Evolutionary conservation across 2,797 vertebrate species (phyloP), one percentile per base, ranked within the genome.

Genomic region (Poecile montanus): DNA sequence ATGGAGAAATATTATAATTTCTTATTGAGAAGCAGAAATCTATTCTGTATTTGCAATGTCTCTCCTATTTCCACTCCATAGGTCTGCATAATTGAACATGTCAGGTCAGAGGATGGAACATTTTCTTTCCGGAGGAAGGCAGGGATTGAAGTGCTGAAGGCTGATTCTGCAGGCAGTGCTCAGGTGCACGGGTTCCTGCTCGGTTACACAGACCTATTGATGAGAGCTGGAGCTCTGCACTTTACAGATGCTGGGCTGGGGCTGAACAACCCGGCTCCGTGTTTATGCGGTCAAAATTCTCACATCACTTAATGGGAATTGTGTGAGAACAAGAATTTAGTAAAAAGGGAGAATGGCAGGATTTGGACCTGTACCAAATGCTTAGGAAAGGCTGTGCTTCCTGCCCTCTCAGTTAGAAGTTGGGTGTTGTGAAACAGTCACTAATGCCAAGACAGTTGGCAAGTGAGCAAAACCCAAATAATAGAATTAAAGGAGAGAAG

Each of bases 401-500:
- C 78, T 75, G 88, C 78, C 95, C 85, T 91, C 65, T 81, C 91
- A 53, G 81, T 81, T 78, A 88, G 67, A 97, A 89, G 93, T 65
- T 89, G 79, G 88, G 77, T 91, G 65, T 80, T 96, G 87, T 92
- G 89, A 85, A 89, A 78, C 77, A 67, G 65, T 48, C 85, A 61
- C 36, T 34, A 77, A 82, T 78, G 88, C 72, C 93, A 96, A 95
- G 74, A n/a, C 74, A 61, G 57, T 84, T 94, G 93, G 94, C 93
- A 95, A 95, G 76, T 76, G 72, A 92, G 85, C 73, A 73, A 88
- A 70, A 67, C 17, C 62, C 18, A 95, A 96, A 97, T 95, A 94
- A 96, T 88, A 89, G 94, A 91, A 84, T 88, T 92, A 74, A 89
- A 94, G 48, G 88, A 67, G 47, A 91, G 58, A 85, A 94, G 57